Evolutionary conservation across 1,140 invertebrate genomes (phyloP).

Genomic region (Trachymyrmex cornetzi): DNA sequence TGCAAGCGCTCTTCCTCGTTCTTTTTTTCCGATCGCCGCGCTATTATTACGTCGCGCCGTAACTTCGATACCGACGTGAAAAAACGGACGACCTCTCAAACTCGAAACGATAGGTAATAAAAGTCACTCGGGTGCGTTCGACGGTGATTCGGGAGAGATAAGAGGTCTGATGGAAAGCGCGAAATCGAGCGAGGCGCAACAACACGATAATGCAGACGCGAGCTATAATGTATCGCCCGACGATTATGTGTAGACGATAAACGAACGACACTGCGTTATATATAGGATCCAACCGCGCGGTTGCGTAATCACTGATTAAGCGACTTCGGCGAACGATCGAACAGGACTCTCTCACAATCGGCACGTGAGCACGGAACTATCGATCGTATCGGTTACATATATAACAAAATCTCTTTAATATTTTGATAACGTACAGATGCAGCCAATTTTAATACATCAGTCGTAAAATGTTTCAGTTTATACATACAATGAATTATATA

Average conservation of each 20-base stretch:
- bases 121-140: slow-evolving; percentile 65
- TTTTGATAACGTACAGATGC: background rate
- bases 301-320: slow-evolving; percentile 69
- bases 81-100: slow-evolving; percentile 8
- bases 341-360: slow-evolving; percentile 13
- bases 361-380: background rate
- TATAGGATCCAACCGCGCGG: background rate
- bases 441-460: background rate
- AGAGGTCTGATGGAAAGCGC: slow-evolving; percentile 65
- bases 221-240: slow-evolving; percentile 48
- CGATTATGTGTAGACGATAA: slow-evolving; percentile 71
- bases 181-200: slow-evolving; percentile 48
- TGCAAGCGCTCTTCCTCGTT: slow-evolving; percentile 1
- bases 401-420: slow-evolving; percentile 8
- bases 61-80: slow-evolving; percentile 39
- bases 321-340: slow-evolving; percentile 7
- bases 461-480: background rate
- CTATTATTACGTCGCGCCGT: slow-evolving; percentile 33
- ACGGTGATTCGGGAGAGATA: slow-evolving; percentile 75
- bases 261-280: slow-evolving; percentile 37
- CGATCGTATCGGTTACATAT: slow-evolving; percentile 19
- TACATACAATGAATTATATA: background rate
- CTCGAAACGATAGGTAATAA: slow-evolving; percentile 72
- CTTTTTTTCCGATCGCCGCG: slow-evolving; percentile 21
- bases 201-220: slow-evolving; percentile 47